Evolutionary conservation across 2,113 vertebrate genomes (phyloP).

Genomic region (Dasypus novemcinctus): DNA sequence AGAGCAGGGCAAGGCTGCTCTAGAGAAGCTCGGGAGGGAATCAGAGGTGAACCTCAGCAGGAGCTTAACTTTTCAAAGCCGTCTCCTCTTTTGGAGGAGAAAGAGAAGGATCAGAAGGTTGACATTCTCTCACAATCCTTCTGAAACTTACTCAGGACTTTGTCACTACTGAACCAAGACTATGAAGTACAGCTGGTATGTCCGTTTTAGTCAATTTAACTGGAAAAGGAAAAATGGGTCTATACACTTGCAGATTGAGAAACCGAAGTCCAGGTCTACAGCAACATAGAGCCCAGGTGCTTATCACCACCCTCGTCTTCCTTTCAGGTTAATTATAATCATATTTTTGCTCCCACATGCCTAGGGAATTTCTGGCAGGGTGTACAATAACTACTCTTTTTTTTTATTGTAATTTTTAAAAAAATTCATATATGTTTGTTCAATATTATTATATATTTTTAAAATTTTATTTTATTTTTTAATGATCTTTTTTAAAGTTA

Average conservation of each 20-base stretch:
- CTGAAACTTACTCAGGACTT: neutral
- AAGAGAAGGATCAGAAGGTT: neutral
- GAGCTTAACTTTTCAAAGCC: slow-evolving; percentile 43
- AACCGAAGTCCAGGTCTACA: neutral
- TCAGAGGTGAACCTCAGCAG: neutral
- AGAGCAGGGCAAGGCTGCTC: neutral
- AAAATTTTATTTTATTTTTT: no score
- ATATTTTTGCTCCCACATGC: neutral
- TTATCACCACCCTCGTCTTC: neutral
- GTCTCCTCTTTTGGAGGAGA: slow-evolving; percentile 15
- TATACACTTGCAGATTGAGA: neutral
- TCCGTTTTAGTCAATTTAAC: neutral
- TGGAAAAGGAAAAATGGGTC: neutral
- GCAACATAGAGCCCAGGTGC: neutral
- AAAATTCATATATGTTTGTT: no score
- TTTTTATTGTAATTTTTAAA: no score
- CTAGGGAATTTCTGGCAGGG: neutral
- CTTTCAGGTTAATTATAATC: neutral
- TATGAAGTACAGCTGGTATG: neutral
- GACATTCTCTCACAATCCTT: neutral
- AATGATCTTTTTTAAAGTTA: no score
- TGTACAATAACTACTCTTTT: no score
- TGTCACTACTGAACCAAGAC: neutral
- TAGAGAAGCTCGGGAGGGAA: neutral
- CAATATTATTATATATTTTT: no score